Percentiles rank a stretch among this genome's conserved stretches.
phyloP scores from a whole-genome alignment of 2,797 vertebrate genomes.

The Xenopus petersii region DNA sequence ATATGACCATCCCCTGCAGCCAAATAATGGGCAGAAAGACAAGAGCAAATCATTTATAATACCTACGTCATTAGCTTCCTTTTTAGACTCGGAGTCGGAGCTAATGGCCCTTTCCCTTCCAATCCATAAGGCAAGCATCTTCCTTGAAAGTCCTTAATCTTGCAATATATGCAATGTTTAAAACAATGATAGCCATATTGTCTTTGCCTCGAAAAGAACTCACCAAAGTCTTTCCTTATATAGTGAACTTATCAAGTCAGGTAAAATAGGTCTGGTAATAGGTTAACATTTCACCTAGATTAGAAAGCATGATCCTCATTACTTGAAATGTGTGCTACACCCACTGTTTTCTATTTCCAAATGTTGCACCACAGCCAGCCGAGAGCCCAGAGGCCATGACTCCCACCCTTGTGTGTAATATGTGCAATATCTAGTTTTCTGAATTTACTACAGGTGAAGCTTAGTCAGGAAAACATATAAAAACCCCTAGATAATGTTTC shows the following conservation, averaged over 20 bases:
- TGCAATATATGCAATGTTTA: background rate
- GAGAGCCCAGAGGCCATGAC: conserved; percentile 24
- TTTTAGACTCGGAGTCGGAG: too few relatives aligned
- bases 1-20: too few relatives aligned
- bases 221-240: background rate
- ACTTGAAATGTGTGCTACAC: conserved; percentile 14
- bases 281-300: conserved; percentile 33
- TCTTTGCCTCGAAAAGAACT: background rate
- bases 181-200: conserved; percentile 28
- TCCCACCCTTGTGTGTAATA: background rate
- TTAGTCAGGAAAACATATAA: conserved; percentile 30
- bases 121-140: background rate
- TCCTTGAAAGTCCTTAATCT: background rate
- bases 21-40: too few relatives aligned
- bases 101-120: too few relatives aligned
- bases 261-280: conserved; percentile 17
- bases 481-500: conserved; percentile 23
- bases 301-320: conserved; percentile 12
- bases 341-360: conserved; percentile 39
- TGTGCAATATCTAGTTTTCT: background rate
- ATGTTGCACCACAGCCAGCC: conserved; percentile 34
- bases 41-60: too few relatives aligned
- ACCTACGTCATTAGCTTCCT: too few relatives aligned
- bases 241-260: conserved; percentile 31
- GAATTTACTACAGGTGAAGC: conserved; percentile 34